Conservation (phyloP, 30 jellyfish, hydroid and myxozoan genomes). For the Hydractinia echinata region DNA sequence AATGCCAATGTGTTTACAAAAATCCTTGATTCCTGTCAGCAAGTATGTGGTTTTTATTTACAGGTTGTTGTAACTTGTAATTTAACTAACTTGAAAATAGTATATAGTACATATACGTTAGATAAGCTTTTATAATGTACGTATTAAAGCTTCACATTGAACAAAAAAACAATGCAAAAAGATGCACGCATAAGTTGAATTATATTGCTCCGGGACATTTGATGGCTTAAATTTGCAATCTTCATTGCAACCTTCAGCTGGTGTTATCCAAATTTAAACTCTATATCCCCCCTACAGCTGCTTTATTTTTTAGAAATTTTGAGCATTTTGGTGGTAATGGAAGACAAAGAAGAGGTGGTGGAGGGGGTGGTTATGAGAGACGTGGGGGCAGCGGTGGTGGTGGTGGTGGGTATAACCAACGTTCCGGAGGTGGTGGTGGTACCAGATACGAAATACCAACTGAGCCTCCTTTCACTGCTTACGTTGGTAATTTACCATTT, state of each 20-base stretch:
- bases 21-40: no score
- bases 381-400: constrained; percentile 60
- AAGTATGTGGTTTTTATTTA: no score
- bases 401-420: constrained; percentile 51
- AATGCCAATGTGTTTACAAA: no score
- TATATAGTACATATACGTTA: no score
- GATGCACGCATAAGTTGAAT: no score
- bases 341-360: constrained; percentile 56
- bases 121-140: no score
- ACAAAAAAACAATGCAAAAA: no score
- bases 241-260: background rate
- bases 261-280: background rate
- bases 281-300: background rate
- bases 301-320: background rate
- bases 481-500: constrained; percentile 94
- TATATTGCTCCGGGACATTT: background rate
- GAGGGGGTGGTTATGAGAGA: constrained; percentile 67
- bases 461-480: constrained; percentile 93
- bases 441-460: constrained; percentile 53
- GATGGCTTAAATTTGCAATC: background rate
- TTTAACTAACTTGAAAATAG: no score
- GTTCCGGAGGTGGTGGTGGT: constrained; percentile 80
- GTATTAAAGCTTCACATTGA: no score
- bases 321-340: constrained; percentile 73
- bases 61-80: no score